phyloP scores from a whole-genome alignment of 2,797 vertebrate genomes.

The Sparidentex hasta region DNA sequence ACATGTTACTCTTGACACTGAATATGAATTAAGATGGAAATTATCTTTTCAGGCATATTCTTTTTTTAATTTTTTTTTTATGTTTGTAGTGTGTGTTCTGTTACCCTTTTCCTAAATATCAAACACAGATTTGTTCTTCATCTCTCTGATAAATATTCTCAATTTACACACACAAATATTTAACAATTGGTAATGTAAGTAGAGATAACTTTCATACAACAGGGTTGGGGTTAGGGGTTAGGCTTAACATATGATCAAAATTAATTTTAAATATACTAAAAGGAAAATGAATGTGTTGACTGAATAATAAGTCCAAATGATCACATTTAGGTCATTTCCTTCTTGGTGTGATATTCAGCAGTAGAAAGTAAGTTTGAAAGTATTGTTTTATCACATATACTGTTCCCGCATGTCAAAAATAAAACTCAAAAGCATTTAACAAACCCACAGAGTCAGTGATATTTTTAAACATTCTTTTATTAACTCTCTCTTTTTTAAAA shows the following conservation, averaged over 20 bases:
- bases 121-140: background rate
- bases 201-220: background rate
- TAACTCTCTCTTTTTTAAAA: slow-evolving; percentile 59
- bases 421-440: background rate
- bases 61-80: too few relatives aligned
- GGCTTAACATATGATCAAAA: background rate
- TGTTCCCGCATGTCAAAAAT: background rate
- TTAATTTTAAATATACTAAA: background rate
- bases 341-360: background rate
- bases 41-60: too few relatives aligned
- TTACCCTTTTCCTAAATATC: background rate
- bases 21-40: too few relatives aligned
- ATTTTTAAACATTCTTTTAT: slow-evolving; percentile 61
- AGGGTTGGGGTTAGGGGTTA: too few relatives aligned
- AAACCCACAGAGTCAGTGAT: background rate
- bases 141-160: background rate
- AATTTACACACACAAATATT: too few relatives aligned
- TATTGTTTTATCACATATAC: background rate
- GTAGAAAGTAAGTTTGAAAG: background rate
- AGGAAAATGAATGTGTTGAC: background rate
- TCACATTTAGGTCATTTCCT: background rate
- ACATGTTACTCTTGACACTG: too few relatives aligned
- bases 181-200: background rate
- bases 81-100: too few relatives aligned
- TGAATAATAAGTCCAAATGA: background rate